Conservation (phyloP, 2,113 vertebrate genomes). For the Clarias macrocephalus region DNA sequence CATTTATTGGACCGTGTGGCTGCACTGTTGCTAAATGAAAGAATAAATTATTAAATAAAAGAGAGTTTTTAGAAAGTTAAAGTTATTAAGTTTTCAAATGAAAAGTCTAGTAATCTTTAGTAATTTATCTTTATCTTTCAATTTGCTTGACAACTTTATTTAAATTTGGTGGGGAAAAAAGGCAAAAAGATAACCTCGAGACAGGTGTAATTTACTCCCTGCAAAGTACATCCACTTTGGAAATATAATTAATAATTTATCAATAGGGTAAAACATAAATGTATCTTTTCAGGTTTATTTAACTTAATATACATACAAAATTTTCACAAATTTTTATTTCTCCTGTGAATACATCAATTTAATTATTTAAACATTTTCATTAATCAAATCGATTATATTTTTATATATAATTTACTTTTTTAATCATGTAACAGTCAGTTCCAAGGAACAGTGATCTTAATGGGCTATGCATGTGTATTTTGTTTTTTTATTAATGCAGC, state of each 20-base stretch:
- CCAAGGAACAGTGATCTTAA: neutral
- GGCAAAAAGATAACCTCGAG: neutral
- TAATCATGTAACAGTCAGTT: neutral
- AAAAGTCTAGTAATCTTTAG: neutral
- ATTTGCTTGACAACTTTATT: neutral
- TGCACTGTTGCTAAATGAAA: neutral
- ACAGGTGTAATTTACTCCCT: neutral
- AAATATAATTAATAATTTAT: neutral
- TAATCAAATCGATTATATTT: neutral
- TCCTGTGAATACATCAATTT: neutral
- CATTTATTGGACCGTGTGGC: neutral
- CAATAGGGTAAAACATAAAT: neutral
- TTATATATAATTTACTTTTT: neutral
- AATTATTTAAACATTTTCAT: neutral
- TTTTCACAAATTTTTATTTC: neutral
- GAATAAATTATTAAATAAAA: neutral
- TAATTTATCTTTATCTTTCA: neutral
- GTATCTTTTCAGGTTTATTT: no score
- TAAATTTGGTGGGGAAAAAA: neutral
- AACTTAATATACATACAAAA: neutral
- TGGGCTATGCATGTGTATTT: neutral
- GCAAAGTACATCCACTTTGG: neutral
- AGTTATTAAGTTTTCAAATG: neutral
- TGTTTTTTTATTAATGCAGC: slow-evolving; percentile 67
- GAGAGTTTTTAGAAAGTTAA: neutral